Evolutionary conservation across 1,140 invertebrate species (phyloP).

Genomic region (Mesaphorura yosii): DNA sequence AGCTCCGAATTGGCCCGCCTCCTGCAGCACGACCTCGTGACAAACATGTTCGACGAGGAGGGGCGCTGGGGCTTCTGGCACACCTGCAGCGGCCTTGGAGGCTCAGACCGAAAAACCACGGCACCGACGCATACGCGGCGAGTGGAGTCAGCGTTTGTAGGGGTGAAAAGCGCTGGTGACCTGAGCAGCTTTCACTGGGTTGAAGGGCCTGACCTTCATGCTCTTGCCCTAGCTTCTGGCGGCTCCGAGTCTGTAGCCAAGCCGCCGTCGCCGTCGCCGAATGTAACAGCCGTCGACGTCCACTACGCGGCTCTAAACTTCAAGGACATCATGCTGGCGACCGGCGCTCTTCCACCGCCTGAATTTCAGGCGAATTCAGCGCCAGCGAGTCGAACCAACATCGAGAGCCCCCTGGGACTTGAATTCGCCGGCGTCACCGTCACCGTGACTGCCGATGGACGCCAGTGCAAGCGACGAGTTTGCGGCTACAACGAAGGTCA

Average conservation of each 20-base stretch:
- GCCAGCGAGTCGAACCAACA: neutral
- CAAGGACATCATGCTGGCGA: slow-evolving; percentile 64
- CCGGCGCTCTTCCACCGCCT: slow-evolving; percentile 55
- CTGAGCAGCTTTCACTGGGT: slow-evolving; percentile 74
- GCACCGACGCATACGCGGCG: slow-evolving; percentile 34
- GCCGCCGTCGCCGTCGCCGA: too few relatives aligned
- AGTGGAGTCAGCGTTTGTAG: slow-evolving; percentile 58
- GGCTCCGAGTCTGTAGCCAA: slow-evolving; percentile 47
- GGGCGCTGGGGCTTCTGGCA: slow-evolving; percentile 68
- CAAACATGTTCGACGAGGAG: slow-evolving; percentile 63
- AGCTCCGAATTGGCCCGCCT: slow-evolving; percentile 1
- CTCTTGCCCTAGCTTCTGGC: slow-evolving; percentile 49
- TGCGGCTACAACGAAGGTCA: slow-evolving; percentile 54
- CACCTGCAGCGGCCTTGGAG: slow-evolving; percentile 40
- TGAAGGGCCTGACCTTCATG: slow-evolving; percentile 52
- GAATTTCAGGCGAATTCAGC: too few relatives aligned
- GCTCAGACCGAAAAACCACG: slow-evolving; percentile 45
- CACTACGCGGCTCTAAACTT: slow-evolving; percentile 61
- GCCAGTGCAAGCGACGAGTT: slow-evolving; percentile 52
- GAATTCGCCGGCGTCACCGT: slow-evolving; percentile 52
- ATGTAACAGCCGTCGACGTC: slow-evolving; percentile 34
- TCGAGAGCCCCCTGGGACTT: slow-evolving; percentile 45
- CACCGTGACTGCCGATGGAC: slow-evolving; percentile 41
- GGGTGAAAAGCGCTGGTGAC: slow-evolving; percentile 67
- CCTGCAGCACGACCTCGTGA: slow-evolving; percentile 56